These are phyloP conservation scores for Megathymus violae DNA, from an alignment of 1,140 invertebrate species.

Conservation along the genomic window DNA sequence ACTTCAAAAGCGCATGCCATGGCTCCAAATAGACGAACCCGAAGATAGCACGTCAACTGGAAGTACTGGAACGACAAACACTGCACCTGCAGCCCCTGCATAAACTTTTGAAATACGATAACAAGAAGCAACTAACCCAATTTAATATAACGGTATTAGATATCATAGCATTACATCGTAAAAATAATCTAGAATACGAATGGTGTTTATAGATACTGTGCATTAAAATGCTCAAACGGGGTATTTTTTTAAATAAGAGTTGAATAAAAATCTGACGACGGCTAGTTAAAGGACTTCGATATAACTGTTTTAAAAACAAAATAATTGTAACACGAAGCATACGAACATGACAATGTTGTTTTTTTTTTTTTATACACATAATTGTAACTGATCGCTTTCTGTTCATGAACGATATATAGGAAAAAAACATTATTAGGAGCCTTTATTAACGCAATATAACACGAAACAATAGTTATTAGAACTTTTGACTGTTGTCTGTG, in stretches of 20 bases:
- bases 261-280: constrained; percentile 5
- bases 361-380: constrained; percentile 22
- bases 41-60: constrained; percentile 71
- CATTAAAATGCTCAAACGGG: constrained; percentile 9
- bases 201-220: constrained; percentile 1
- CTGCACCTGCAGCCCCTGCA: constrained; percentile 56
- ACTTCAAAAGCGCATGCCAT: constrained; percentile 78
- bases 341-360: constrained; percentile 23
- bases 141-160: too few relatives aligned
- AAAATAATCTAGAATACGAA: neutral
- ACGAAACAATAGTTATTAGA: too few relatives aligned
- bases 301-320: constrained; percentile 11
- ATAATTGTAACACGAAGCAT: constrained; percentile 27
- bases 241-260: constrained; percentile 19
- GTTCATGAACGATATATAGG: too few relatives aligned
- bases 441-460: too few relatives aligned
- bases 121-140: neutral
- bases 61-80: constrained; percentile 66
- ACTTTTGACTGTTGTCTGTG: too few relatives aligned
- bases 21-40: constrained; percentile 82
- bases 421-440: too few relatives aligned
- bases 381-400: too few relatives aligned
- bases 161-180: neutral
- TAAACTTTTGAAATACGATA: constrained; percentile 34
- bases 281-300: constrained; percentile 28